phyloP scores from a whole-genome alignment of 1,140 invertebrate genomes.

The Neomicropteryx cornuta region DNA sequence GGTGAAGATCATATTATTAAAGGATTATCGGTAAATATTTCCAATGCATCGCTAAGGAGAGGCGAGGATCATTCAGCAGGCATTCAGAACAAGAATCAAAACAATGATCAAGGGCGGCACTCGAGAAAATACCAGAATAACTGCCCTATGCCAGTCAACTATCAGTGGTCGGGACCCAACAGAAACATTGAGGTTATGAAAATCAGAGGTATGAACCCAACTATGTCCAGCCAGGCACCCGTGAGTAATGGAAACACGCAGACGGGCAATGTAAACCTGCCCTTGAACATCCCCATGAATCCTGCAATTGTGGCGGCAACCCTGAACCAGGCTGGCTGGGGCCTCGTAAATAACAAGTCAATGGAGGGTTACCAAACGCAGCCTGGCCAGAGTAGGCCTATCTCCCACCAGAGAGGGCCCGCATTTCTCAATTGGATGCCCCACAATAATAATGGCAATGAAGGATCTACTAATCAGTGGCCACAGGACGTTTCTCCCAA shows the following conservation, averaged over 20 bases:
- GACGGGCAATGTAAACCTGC: constrained; percentile 11
- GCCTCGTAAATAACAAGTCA: constrained; percentile 57
- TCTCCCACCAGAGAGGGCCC: constrained; percentile 30
- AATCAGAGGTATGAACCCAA: constrained; percentile 19
- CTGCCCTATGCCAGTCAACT: constrained; percentile 5
- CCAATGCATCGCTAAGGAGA: constrained; percentile 84
- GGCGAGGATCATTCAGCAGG: constrained; percentile 16
- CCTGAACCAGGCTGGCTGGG: constrained; percentile 68
- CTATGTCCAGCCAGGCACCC: constrained; percentile 42
- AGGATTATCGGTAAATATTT: constrained; percentile 88
- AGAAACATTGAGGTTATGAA: constrained; percentile 9
- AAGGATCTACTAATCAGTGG: constrained; percentile 26
- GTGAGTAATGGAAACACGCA: constrained; percentile 40
- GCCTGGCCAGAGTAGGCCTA: constrained; percentile 31
- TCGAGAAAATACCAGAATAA: constrained; percentile 12
- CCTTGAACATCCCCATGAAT: constrained; percentile 62
- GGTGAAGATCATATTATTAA: constrained; percentile 97
- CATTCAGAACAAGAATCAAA: constrained; percentile 7
- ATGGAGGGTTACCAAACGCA: constrained; percentile 42
- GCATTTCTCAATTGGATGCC: constrained; percentile 47
- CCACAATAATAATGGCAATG: constrained; percentile 33
- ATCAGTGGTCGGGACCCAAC: constrained; percentile 11
- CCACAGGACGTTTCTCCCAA: constrained; percentile 14
- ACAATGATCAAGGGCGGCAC: constrained; percentile 6
- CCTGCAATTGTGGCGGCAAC: constrained; percentile 72